Base-by-base conservation (phyloP, 2,113 vertebrate genomes). In the Mohoua ochrocephala region DNA sequence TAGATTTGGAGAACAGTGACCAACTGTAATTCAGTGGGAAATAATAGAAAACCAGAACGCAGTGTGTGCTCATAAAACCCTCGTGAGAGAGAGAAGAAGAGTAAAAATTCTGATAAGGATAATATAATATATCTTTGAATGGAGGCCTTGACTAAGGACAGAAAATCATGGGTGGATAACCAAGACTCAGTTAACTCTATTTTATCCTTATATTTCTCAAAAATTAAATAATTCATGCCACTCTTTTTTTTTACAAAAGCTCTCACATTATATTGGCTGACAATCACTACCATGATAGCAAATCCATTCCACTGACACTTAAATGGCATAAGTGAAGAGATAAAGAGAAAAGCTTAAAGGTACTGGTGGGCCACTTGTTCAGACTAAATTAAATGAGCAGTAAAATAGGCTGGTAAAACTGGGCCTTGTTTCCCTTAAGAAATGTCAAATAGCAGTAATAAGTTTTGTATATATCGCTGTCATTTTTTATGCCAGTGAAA, bases 141-240 rank as follows among this genome's bases (percentile, higher is more conserved):
- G 21, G 24, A 79, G 60, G 45, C 61, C 89, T 94, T 93, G 61
- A 81, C 50, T 54, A 52, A 77, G 59, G 83, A 35, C 49, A 78
- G 41, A 68, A 79, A 89, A 91, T 88, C 69, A n/a, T 52, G 27
- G 20, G 24, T 64, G 24, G 24, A 59, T 91, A 93, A 53, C 57
- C 35, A 68, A 59, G 57, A 75, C 60, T 61, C 59, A 53, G 44
- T 69, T 93, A 88, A 89, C 65, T 87, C 64, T 20, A 57, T 85
- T 95, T 91, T 82, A 42, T 87, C 54, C 41, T 41, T 83, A 15
- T 53, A 53, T 71, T 94, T 89, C 59, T 60, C 47, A 80, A 75
- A 97, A 86, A 83, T 86, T 87, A 91, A 91, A 82, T 86, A 11
- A 87, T 96, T 93, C 45, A 44, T 92, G n/a, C 13, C 8, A 37